A percentile compares a stretch with the other conserved stretches of the same genome.
These are phyloP conservation scores for Heliornis fulica DNA, from an alignment of 2,113 vertebrate genomes.

Conservation along the genomic window DNA sequence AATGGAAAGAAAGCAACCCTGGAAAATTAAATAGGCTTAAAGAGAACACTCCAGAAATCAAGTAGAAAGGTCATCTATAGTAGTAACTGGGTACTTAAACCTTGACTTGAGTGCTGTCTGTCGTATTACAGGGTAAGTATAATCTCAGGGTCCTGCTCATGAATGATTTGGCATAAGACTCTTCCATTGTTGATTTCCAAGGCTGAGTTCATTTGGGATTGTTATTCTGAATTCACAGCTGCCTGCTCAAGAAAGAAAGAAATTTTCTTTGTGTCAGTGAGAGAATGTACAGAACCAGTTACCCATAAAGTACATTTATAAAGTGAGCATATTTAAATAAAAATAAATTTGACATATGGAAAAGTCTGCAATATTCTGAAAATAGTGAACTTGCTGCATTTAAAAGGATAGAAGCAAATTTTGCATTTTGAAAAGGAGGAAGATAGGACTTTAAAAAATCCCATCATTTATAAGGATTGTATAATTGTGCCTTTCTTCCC, in stretches of 20 bases:
- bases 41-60: neutral
- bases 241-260: neutral
- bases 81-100: neutral
- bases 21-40: neutral
- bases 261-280: neutral
- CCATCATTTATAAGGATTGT: neutral
- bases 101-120: neutral
- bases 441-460: neutral
- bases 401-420: neutral
- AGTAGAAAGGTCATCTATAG: neutral
- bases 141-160: neutral
- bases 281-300: neutral
- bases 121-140: neutral
- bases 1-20: neutral
- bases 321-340: neutral
- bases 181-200: neutral
- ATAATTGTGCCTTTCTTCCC: neutral
- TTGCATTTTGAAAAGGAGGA: neutral
- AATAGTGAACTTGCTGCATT: neutral
- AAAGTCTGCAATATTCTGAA: neutral
- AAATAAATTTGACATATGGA: no score
- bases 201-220: neutral
- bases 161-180: neutral
- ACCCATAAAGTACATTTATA: neutral
- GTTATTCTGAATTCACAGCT: neutral